Evolutionary conservation across 2,797 vertebrate genomes (phyloP).

Genomic region (Sciaenops ocellatus): DNA sequence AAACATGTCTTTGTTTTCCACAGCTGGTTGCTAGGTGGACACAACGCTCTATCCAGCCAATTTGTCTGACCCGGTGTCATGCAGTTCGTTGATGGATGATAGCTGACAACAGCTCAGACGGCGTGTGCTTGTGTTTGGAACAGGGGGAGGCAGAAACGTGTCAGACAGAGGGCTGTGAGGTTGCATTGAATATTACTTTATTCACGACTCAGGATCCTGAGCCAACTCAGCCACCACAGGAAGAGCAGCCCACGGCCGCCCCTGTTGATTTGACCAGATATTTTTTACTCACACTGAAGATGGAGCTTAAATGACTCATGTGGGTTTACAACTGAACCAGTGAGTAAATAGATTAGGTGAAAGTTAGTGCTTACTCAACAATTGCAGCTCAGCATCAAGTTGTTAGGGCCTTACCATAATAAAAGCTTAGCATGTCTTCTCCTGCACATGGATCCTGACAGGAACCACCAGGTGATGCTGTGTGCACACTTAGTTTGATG

Average conservation of each 20-base stretch:
- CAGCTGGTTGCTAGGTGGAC: conserved; percentile 11
- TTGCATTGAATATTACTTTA: conserved; percentile 29
- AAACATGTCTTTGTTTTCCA: neutral
- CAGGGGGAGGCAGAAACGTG: neutral
- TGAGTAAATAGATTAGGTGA: conserved; percentile 18
- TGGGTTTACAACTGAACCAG: conserved; percentile 4
- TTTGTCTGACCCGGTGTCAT: conserved; percentile 22
- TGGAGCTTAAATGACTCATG: conserved; percentile 32
- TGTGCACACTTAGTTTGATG: conserved; percentile 9
- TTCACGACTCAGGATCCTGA: neutral
- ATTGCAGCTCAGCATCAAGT: neutral
- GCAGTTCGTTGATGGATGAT: conserved; percentile 38
- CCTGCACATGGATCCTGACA: neutral
- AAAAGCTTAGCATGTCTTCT: neutral
- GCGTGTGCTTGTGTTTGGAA: neutral
- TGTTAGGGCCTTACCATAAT: neutral
- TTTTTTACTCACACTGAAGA: neutral
- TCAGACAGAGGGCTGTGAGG: conserved; percentile 20
- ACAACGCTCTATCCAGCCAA: neutral
- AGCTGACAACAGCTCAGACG: conserved; percentile 45
- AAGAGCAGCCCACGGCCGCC: neutral
- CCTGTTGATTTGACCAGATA: neutral
- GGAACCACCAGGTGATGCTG: neutral
- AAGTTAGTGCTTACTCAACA: neutral
- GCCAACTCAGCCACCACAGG: neutral